Base-by-base conservation (phyloP, 1,140 invertebrate genomes). In the Brevipalpus yothersi region DNA sequence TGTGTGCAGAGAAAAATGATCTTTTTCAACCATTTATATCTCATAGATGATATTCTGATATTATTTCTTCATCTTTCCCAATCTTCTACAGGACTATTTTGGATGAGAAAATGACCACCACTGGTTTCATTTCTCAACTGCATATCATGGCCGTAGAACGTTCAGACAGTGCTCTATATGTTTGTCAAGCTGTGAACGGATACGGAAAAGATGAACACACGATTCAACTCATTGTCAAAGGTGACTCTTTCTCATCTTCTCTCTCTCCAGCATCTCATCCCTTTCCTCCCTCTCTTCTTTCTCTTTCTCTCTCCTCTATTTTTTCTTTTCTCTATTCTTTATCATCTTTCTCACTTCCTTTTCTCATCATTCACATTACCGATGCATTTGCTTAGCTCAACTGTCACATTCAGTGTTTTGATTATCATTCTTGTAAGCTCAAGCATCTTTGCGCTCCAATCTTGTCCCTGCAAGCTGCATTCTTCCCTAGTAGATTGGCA, bases 191-290 rank as follows among this genome's bases (percentile, higher is more conserved):
- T 0, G 61, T 63, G 11, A 75, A 75, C 59, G 61, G 63, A 8
- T 67, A 72, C 58, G 60, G 60, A 21, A 63, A 63, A 21, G 72
- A 73, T 53, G 67, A 71, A 54, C 70, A 73, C 5, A 67, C 66
- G 1, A 70, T 72, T 53, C 66, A 69, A 40, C 62, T 75, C 0
- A 68, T 71, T 54, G 71, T 75, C 5, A 70, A 73, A 73, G 73
- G 73, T 75, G 39, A 51, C n/a, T n/a, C 43, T 45, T 13, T 0
- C 10, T 45, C 43, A 13, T 51, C 21, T 13, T 51, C 21, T 51
- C 13, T 51, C 49, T 17, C n/a, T 51, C 49, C 49, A 13, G 10
- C 13, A 51, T 51, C 49, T 17, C 49, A 10, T 51, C n/a, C 9
- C 2, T 17, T 17, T n/a, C n/a, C n/a, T n/a, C 12, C 17, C n/a